phyloP scores from a whole-genome alignment of 2,888 invertebrate genomes.

The Camponotus fellah region DNA sequence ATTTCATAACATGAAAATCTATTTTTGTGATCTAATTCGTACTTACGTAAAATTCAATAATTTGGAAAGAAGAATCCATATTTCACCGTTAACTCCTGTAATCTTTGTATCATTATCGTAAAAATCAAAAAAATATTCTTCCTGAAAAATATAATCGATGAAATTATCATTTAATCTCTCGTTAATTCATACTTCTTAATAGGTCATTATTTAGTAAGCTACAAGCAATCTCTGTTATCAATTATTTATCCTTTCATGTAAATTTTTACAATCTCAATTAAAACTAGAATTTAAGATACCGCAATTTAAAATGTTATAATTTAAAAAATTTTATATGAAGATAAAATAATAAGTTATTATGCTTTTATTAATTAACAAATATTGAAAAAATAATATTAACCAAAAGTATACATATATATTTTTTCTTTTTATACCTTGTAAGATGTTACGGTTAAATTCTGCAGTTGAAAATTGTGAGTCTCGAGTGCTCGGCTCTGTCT shows the following conservation, averaged over 20 bases:
- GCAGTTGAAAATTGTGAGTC: conserved; percentile 62
- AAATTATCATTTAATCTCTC: not conserved
- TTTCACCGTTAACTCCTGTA: conserved; percentile 67
- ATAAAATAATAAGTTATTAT: not conserved
- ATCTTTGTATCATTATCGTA: conserved; percentile 56
- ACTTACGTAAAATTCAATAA: conserved; percentile 72
- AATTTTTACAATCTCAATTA: not conserved
- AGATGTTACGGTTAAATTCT: conserved; percentile 58
- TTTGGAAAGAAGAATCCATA: conserved; percentile 67
- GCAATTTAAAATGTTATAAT: not conserved
- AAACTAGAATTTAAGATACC: not conserved
- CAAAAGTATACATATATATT: not conserved
- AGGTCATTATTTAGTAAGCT: not conserved
- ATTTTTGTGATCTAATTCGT: not conserved
- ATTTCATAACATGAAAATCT: conserved; percentile 9
- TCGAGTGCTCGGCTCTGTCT: conserved; percentile 43
- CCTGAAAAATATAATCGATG: conserved; percentile 38
- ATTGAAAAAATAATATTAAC: not conserved
- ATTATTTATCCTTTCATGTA: not conserved
- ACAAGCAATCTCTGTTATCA: not conserved
- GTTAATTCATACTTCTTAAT: not conserved
- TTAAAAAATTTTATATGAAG: not conserved
- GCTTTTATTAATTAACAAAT: not conserved
- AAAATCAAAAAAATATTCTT: conserved; percentile 38
- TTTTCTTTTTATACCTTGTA: conserved; percentile 62